Evolutionary conservation across 2,113 vertebrate species (phyloP).

Genomic region (Columba livia): DNA sequence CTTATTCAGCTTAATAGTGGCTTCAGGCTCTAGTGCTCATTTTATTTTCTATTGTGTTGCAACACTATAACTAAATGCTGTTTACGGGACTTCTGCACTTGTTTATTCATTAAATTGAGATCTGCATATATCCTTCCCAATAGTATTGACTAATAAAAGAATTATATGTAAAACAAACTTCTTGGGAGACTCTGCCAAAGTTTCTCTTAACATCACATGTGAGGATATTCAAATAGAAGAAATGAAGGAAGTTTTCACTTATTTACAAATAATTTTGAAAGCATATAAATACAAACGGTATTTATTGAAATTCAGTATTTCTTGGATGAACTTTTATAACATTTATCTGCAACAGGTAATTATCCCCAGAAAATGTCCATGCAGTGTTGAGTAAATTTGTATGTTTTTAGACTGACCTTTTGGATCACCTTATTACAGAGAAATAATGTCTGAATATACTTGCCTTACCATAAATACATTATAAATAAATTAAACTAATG

Average conservation of each 20-base stretch:
- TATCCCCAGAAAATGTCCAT: neutral
- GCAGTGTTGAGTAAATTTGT: neutral
- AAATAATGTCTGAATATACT: neutral
- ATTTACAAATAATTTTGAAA: neutral
- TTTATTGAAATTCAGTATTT: neutral
- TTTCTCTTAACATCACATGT: neutral
- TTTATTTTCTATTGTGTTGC: neutral
- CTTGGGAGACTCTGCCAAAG: neutral
- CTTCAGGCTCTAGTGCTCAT: neutral
- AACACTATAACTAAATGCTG: neutral
- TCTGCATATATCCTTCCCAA: neutral
- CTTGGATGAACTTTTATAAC: neutral
- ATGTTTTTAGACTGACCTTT: neutral
- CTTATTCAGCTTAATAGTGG: neutral
- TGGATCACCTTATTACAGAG: neutral
- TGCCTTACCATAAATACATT: neutral
- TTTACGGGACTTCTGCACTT: neutral
- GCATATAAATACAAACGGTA: neutral
- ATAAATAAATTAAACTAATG: neutral
- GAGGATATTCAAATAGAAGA: neutral
- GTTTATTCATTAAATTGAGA: neutral
- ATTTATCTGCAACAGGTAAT: neutral
- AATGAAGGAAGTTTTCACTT: neutral
- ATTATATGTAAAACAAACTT: neutral
- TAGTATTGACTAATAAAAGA: neutral